phyloP scores from a whole-genome alignment of 1,140 invertebrate species.

The Anastrepha ludens region DNA sequence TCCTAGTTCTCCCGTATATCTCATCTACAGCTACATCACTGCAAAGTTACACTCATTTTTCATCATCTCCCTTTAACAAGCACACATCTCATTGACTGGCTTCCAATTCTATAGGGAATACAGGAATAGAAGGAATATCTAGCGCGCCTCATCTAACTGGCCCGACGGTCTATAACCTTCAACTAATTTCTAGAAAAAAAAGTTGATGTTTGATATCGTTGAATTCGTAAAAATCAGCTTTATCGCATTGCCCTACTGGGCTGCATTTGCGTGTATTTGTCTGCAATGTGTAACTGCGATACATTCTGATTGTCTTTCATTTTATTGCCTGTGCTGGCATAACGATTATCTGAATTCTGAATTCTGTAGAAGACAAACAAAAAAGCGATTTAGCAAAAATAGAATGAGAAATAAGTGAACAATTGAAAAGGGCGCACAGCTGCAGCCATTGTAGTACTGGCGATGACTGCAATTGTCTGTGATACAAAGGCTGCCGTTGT shows the following conservation, averaged over 20 bases:
- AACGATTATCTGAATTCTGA: neutral
- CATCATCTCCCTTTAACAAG: too few relatives aligned
- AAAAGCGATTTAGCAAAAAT: constrained; percentile 6
- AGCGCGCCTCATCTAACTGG: too few relatives aligned
- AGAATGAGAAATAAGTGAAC: constrained; percentile 31
- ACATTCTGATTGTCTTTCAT: constrained; percentile 21
- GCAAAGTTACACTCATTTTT: too few relatives aligned
- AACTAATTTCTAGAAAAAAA: too few relatives aligned
- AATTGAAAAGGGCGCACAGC: constrained; percentile 19
- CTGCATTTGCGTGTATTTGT: neutral
- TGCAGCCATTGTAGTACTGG: neutral
- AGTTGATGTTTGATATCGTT: too few relatives aligned
- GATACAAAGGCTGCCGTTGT: neutral
- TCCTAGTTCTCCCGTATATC: too few relatives aligned
- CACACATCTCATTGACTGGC: too few relatives aligned
- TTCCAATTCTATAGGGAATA: too few relatives aligned
- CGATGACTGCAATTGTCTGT: neutral
- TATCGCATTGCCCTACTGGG: neutral
- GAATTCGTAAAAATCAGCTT: too few relatives aligned
- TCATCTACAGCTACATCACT: too few relatives aligned
- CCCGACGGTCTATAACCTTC: too few relatives aligned
- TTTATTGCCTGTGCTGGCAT: constrained; percentile 45
- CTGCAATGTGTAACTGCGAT: neutral
- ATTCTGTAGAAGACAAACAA: constrained; percentile 33
- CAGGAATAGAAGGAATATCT: too few relatives aligned